Conservation (phyloP, 2,888 invertebrate species). For the Erynnis tages region DNA sequence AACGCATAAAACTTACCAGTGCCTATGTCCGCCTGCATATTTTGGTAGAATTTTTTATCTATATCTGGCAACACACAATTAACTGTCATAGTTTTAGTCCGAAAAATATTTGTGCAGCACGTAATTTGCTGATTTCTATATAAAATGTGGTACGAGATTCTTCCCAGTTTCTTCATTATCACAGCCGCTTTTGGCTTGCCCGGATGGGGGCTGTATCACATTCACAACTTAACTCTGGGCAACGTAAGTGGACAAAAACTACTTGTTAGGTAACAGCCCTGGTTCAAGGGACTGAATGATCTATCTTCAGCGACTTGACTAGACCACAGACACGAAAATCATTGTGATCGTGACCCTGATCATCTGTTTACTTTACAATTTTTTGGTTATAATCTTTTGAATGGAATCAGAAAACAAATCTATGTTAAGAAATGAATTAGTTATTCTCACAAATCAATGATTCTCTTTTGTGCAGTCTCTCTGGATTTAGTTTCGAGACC, state of each 20-base stretch:
- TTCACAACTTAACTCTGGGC: conserved; percentile 82
- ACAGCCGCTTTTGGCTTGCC: conserved; percentile 82
- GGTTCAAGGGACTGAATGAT: background rate
- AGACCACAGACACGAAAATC: conserved; percentile 15
- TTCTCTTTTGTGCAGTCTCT: no score
- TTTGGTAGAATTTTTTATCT: conserved; percentile 26
- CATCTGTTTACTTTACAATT: background rate
- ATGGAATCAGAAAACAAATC: no score
- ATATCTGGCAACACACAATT: conserved; percentile 45
- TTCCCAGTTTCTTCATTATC: conserved; percentile 84
- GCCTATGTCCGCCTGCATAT: no score
- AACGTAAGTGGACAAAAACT: conserved; percentile 82
- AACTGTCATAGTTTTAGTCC: conserved; percentile 33
- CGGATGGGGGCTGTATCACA: conserved; percentile 82
- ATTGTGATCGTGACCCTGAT: background rate
- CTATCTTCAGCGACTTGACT: background rate
- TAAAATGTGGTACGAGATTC: conserved; percentile 88
- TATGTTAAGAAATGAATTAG: no score
- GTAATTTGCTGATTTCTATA: conserved; percentile 2
- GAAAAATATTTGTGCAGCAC: conserved; percentile 2
- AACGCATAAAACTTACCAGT: background rate
- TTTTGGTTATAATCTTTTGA: no score
- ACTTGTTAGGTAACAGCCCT: conserved; percentile 58
- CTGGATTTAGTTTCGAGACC: background rate
- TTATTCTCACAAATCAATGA: no score